Evolutionary conservation across 2,888 invertebrate genomes (phyloP).

Genomic region (Notodonta dromedarius): DNA sequence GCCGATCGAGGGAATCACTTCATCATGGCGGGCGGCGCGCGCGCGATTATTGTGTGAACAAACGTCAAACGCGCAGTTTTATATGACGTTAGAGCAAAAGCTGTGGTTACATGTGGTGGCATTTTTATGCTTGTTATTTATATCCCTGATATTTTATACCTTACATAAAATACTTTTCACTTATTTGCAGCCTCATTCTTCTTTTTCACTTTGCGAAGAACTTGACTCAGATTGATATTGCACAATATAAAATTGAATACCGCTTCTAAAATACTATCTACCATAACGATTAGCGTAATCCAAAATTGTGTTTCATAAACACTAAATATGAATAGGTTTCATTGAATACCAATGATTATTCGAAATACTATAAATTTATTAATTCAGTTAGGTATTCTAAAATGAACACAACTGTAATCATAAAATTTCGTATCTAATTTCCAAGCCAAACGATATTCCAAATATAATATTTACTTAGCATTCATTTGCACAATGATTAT

Average conservation of each 20-base stretch:
- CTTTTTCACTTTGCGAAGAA: too few species aligned
- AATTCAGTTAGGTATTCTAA: background rate
- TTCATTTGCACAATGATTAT: background rate
- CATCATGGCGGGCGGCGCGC: slow-evolving; percentile 45
- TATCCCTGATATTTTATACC: background rate
- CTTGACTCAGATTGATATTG: too few species aligned
- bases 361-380: too few species aligned
- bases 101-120: slow-evolving; percentile 5
- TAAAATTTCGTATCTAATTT: background rate
- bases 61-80: slow-evolving; percentile 45
- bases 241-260: too few species aligned
- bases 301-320: too few species aligned
- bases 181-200: background rate
- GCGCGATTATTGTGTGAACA: slow-evolving; percentile 51
- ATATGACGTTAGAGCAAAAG: slow-evolving; percentile 16
- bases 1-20: slow-evolving; percentile 61
- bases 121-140: background rate
- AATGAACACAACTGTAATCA: background rate
- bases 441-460: background rate
- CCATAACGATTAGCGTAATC: too few species aligned
- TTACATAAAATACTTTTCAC: background rate
- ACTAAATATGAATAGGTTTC: too few species aligned
- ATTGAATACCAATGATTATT: too few species aligned
- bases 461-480: background rate
- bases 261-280: too few species aligned